These are phyloP conservation scores for Thaumetopoea pityocampa DNA, from an alignment of 1,140 invertebrate genomes.

Conservation along the genomic window DNA sequence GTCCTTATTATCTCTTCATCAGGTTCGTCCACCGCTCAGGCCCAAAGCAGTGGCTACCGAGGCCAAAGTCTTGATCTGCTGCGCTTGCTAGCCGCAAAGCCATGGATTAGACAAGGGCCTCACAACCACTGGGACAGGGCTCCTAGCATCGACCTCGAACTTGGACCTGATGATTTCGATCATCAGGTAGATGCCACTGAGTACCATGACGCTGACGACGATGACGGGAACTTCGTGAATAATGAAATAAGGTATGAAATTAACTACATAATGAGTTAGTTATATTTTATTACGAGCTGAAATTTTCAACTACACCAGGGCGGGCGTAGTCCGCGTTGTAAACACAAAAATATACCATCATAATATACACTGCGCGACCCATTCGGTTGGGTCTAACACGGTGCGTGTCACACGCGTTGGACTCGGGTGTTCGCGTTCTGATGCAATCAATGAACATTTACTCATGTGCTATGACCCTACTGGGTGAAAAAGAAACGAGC, in stretches of 20 bases:
- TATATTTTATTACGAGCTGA: background rate
- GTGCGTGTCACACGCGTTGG: too few relatives aligned
- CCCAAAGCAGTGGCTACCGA: constrained; percentile 33
- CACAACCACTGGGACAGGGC: constrained; percentile 39
- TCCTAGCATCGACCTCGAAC: constrained; percentile 30
- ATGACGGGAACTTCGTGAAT: constrained; percentile 29
- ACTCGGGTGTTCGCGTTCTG: too few relatives aligned
- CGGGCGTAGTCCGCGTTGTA: background rate
- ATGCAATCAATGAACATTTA: too few relatives aligned
- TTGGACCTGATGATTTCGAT: constrained; percentile 6
- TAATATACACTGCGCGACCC: too few relatives aligned
- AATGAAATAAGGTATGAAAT: constrained; percentile 36
- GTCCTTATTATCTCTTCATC: too few relatives aligned
- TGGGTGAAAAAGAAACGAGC: too few relatives aligned
- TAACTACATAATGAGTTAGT: too few relatives aligned
- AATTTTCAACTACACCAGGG: background rate
- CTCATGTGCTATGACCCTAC: too few relatives aligned
- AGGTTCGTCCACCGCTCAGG: constrained; percentile 33
- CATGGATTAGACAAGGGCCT: constrained; percentile 29
- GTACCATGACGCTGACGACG: constrained; percentile 11
- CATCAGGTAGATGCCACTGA: constrained; percentile 5
- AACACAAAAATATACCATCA: too few relatives aligned
- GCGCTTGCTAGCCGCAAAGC: constrained; percentile 40
- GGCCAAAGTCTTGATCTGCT: constrained; percentile 40
- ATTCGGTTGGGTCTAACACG: too few relatives aligned